These are phyloP conservation scores for Hirudo medicinalis DNA, from an alignment of 1,140 invertebrate species.

Conservation along the genomic window DNA sequence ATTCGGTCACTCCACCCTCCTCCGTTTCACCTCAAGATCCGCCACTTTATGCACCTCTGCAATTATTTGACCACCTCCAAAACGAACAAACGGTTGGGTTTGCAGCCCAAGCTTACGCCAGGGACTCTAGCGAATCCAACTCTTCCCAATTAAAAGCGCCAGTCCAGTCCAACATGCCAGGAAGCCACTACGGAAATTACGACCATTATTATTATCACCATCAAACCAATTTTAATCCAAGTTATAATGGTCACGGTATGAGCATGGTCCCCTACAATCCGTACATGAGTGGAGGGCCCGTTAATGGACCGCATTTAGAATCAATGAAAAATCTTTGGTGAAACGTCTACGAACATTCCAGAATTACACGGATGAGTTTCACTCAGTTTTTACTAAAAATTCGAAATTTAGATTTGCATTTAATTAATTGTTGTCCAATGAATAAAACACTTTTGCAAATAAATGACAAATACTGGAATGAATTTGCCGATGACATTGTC, in stretches of 20 bases:
- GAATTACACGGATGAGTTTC: too few relatives aligned
- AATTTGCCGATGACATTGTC: too few relatives aligned
- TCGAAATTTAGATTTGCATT: too few relatives aligned
- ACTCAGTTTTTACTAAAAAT: too few relatives aligned
- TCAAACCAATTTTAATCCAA: not conserved
- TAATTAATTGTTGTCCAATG: too few relatives aligned
- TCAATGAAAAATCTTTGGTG: conserved; percentile 11
- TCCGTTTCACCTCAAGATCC: conserved; percentile 75
- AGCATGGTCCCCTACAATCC: conserved; percentile 7
- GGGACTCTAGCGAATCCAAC: not conserved
- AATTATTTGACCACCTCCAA: not conserved
- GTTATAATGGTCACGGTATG: not conserved
- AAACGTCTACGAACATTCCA: not conserved
- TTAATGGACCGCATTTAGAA: conserved; percentile 8
- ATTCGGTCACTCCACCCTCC: conserved; percentile 73
- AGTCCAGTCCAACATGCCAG: not conserved
- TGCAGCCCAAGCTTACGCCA: not conserved
- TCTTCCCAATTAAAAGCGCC: not conserved
- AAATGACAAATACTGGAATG: too few relatives aligned
- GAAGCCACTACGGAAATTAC: conserved; percentile 1
- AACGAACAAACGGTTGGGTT: not conserved
- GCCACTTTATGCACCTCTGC: too few relatives aligned
- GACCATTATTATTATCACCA: conserved; percentile 12
- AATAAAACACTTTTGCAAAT: too few relatives aligned
- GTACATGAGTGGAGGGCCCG: not conserved